These are phyloP conservation scores for Amiota mariae DNA, from an alignment of 2,888 invertebrate species.

Conservation along the genomic window DNA sequence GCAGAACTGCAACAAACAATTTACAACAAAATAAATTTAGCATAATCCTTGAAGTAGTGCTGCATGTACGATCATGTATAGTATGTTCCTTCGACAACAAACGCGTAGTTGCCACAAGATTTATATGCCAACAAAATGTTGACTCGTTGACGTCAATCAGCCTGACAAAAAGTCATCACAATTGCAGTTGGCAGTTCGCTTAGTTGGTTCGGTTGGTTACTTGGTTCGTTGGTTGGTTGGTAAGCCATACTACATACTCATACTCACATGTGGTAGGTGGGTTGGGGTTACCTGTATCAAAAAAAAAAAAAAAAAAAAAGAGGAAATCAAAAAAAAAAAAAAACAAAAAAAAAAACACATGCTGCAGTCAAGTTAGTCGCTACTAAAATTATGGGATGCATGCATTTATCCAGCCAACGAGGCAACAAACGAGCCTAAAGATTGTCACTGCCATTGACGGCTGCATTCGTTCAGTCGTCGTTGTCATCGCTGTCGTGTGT, in stretches of 20 bases:
- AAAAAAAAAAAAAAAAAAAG: background rate
- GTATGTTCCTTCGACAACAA: conserved; percentile 43
- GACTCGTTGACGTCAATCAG: conserved; percentile 70
- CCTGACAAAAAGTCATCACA: conserved; percentile 71
- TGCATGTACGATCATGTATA: background rate
- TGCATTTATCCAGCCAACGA: conserved; percentile 22
- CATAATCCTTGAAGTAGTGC: conserved; percentile 38
- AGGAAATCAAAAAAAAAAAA: background rate
- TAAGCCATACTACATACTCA: no score
- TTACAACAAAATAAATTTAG: conserved; percentile 48
- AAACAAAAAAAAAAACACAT: conserved; percentile 5
- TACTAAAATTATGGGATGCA: conserved; percentile 29
- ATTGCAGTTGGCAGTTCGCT: conserved; percentile 51
- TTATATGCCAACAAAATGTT: conserved; percentile 61
- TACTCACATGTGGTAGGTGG: no score
- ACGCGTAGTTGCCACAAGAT: conserved; percentile 56
- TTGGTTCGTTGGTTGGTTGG: background rate
- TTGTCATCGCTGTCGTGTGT: conserved; percentile 13
- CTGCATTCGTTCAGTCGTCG: background rate
- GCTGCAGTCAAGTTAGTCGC: conserved; percentile 20
- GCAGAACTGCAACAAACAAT: conserved; percentile 37
- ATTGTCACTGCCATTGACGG: conserved; percentile 21
- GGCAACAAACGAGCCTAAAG: conserved; percentile 25
- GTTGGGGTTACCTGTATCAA: background rate
- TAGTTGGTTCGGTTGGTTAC: conserved; percentile 16